Evolutionary conservation across 1,140 invertebrate genomes (phyloP), one percentile per base, ranked within the genome.

Genomic region (Calliphora vicina): DNA sequence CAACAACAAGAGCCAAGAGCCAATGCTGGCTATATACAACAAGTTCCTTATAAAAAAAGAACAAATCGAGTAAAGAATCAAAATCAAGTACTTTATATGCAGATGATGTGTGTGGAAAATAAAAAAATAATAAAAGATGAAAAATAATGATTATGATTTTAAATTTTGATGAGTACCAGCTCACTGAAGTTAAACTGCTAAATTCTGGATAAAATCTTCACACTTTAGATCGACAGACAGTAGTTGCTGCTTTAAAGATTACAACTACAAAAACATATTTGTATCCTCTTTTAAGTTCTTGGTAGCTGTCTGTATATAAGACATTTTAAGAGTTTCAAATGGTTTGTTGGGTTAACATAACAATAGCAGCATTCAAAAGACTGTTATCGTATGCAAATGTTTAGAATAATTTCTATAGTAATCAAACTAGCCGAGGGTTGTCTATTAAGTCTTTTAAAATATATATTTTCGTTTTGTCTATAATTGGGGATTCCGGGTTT

Each of bases 71-170:
- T 50, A 50, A 17, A 50, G 17, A 67, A 67, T 67, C 20, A 67
- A 67, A 67, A 67, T 67, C 61, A 67, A 67, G n/a, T 67, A 67
- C 61, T 67, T 67, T 67, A 67, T 67, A 67, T 67, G 61, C 61
- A 67, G n/a, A 67, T 67, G 61, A 67, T 67, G 61, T 67, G 61
- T 67, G n/a, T 9, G 20, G 8, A 67, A 10, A 20, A 6, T 61
- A 61, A 17, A 5, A 23, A 67, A 67, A 6, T 67, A n/a, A 67
- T 20, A 67, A 67, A 67, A 67, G 61, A 23, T 67, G 20, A 67
- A 23, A 57, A 67, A 67, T 67, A 67, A 67, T 23, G 61, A 67
- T 67, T 67, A 67, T 67, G n/a, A 23, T 23, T 67, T 23, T 67
- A 67, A 67, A 67, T 67, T 35, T 67, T 67, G 1, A 20, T 67